Conservation (phyloP, 1,140 invertebrate species). For the Wasmannia auropunctata region DNA sequence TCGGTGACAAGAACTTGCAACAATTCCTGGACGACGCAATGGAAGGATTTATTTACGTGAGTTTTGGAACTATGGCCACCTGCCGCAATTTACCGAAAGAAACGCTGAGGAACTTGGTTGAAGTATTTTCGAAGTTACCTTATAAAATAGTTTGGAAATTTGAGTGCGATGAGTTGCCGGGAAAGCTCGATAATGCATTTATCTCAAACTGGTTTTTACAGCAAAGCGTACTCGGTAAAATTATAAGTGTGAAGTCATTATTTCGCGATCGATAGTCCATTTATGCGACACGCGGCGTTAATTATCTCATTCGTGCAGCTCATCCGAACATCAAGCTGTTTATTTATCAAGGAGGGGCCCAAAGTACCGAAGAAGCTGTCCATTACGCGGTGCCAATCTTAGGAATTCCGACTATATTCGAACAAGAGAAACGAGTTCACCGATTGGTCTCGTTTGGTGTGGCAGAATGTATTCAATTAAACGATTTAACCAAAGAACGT, state of each 20-base stretch:
- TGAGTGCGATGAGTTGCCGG: slow-evolving; percentile 31
- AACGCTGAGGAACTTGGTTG: slow-evolving; percentile 79
- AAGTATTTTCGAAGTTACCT: slow-evolving; percentile 83
- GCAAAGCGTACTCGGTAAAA: slow-evolving; percentile 76
- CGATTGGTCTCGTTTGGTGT: slow-evolving; percentile 63
- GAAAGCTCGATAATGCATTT: slow-evolving; percentile 74
- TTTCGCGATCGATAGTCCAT: background rate
- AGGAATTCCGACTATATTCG: slow-evolving; percentile 79
- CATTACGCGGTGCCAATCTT: slow-evolving; percentile 83
- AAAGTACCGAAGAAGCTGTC: slow-evolving; percentile 84
- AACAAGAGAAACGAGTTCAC: slow-evolving; percentile 68
- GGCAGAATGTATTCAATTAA: slow-evolving; percentile 56
- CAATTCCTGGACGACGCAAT: slow-evolving; percentile 82
- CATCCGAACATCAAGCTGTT: slow-evolving; percentile 83
- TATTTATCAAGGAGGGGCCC: slow-evolving; percentile 85
- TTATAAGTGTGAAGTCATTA: slow-evolving; percentile 45
- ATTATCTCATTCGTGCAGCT: slow-evolving; percentile 65
- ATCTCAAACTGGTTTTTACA: slow-evolving; percentile 82
- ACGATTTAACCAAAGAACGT: slow-evolving; percentile 33
- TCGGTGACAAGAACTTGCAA: slow-evolving; percentile 79
- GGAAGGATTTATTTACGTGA: slow-evolving; percentile 87
- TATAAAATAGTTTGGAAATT: slow-evolving; percentile 77
- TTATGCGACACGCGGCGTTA: background rate
- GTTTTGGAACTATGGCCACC: slow-evolving; percentile 84
- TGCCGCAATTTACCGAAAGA: slow-evolving; percentile 72